Base-by-base conservation (phyloP, 2,888 invertebrate species). In the Tipula helvola region DNA sequence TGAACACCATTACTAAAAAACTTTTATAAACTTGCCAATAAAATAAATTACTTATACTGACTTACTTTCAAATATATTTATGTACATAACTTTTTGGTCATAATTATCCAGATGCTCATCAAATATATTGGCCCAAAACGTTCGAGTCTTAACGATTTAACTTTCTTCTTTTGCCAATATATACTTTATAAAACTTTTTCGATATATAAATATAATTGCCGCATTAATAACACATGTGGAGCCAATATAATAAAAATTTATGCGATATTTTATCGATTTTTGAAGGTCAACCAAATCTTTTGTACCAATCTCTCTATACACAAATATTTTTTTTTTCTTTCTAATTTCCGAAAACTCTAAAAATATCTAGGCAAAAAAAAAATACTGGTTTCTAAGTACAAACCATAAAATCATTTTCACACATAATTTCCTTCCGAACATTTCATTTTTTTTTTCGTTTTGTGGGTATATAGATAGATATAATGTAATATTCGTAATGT, bases 361-460 rank as follows among this genome's bases (percentile, higher is more conserved):
- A 71, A 71, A 71, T 71, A 71, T 8, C 18, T 71, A 28, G 71
- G 28, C 18, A 4, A 52, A 52, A 10, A 16, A 52, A 52, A 28
- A 28, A 71, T 71, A 28, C 71, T 71, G 71, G 71, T 28, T 71
- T 28, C 71, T 71, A 71, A 71, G 71, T 71, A 71, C 71, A 3
- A 71, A 71, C 71, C 71, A 71, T 71, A 71, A 71, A 71, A 71
- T 71, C 71, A 71, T 71, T 71, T 71, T 71, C 71, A 71, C 71
- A 71, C 71, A 71, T 71, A 71, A 71, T 71, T 71, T 71, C 71
- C 71, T 71, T 71, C 71, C 71, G 18, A 71, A 71, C 28, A 28
- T 71, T 28, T 71, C 71, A 12, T 71, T 71, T 16, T 28, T 71
- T 28, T 28, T 28, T 28, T 28, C 28, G 28, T 28, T 28, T 4